These are phyloP conservation scores for Vollenhovia emeryi DNA, from an alignment of 1,140 invertebrate species.

Conservation along the genomic window DNA sequence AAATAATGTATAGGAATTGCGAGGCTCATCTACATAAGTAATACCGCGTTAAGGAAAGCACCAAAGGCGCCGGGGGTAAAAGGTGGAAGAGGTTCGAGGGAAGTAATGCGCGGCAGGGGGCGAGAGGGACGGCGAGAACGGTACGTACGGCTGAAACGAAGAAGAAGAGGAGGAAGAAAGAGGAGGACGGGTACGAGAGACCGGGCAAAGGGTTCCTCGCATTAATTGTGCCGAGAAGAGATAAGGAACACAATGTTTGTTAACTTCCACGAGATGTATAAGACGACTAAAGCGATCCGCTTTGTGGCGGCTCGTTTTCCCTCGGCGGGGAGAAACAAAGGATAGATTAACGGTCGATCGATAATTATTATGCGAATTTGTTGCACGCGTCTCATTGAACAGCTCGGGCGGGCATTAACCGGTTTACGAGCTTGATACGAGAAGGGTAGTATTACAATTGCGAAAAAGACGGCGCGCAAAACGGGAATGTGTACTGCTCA, in stretches of 20 bases:
- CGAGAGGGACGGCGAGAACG: slow-evolving; percentile 37
- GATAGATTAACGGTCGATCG: slow-evolving; percentile 77
- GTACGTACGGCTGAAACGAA: slow-evolving; percentile 59
- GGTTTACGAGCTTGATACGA: slow-evolving; percentile 1
- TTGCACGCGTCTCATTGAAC: slow-evolving; percentile 67
- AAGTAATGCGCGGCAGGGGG: slow-evolving; percentile 45
- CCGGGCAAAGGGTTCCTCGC: slow-evolving; percentile 80
- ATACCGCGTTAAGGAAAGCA: slow-evolving; percentile 84
- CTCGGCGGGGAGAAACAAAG: slow-evolving; percentile 74
- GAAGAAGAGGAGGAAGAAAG: slow-evolving; percentile 66
- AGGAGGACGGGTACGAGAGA: slow-evolving; percentile 54
- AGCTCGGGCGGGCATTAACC: slow-evolving; percentile 32
- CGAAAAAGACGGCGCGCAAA: neutral
- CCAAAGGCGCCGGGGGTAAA: slow-evolving; percentile 77
- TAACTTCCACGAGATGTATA: slow-evolving; percentile 79
- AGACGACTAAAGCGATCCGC: slow-evolving; percentile 75
- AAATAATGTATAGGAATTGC: slow-evolving; percentile 85
- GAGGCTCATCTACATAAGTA: slow-evolving; percentile 85
- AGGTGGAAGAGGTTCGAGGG: slow-evolving; percentile 71
- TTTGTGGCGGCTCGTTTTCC: slow-evolving; percentile 76
- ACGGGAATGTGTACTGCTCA: neutral
- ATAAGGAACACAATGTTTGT: slow-evolving; percentile 83
- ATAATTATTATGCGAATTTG: slow-evolving; percentile 77
- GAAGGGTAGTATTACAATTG: neutral
- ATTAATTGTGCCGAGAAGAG: slow-evolving; percentile 82